Percentiles rank a stretch among this genome's conserved stretches.
phyloP scores from a whole-genome alignment of 2,797 vertebrate genomes.

The Simalia tracyae region DNA sequence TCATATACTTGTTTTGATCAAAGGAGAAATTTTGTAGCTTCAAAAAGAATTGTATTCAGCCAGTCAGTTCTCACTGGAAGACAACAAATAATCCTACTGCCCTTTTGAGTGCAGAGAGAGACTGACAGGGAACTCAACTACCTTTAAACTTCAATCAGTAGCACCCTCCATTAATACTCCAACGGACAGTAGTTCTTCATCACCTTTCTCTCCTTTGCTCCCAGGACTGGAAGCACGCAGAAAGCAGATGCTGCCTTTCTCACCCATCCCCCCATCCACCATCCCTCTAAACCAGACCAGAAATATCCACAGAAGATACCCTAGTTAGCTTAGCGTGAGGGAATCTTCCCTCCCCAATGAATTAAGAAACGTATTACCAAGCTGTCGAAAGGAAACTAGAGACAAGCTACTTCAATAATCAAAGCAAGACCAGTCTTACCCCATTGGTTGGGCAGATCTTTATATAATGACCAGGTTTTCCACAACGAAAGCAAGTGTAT shows the following conservation, averaged over 20 bases:
- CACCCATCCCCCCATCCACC: background rate
- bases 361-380: background rate
- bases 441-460: constrained; percentile 90
- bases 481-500: constrained; percentile 94
- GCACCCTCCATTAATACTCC: background rate
- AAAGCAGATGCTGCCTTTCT: background rate
- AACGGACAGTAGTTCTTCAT: background rate
- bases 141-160: background rate
- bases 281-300: background rate
- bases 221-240: background rate
- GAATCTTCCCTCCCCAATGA: background rate
- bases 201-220: background rate
- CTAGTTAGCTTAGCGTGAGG: background rate
- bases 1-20: background rate
- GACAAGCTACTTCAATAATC: background rate
- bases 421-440: constrained; percentile 74
- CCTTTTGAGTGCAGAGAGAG: background rate
- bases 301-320: background rate
- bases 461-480: constrained; percentile 93
- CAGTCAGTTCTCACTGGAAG: background rate
- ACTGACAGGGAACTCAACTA: background rate
- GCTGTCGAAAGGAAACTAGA: background rate
- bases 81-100: background rate
- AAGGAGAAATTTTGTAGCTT: background rate
- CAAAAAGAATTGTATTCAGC: background rate